Conservation (phyloP, 2,888 invertebrate genomes). For the Oscheius sp. region DNA sequence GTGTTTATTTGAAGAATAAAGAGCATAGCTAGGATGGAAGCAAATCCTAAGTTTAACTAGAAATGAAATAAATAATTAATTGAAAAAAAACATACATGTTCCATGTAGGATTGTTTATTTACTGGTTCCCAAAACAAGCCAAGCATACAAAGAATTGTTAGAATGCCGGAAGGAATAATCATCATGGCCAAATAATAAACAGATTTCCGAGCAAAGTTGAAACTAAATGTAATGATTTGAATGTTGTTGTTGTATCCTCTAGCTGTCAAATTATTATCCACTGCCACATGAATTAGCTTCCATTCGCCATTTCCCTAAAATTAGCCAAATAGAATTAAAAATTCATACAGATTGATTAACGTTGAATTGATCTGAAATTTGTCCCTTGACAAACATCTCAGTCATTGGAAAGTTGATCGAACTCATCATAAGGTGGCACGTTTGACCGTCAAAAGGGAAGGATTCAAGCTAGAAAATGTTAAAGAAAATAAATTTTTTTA, state of each 20-base stretch:
- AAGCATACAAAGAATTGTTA: slow-evolving; percentile 17
- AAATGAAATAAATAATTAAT: background rate
- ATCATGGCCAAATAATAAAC: slow-evolving; percentile 12
- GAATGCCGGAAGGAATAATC: slow-evolving; percentile 20
- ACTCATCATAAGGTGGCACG: slow-evolving; percentile 1
- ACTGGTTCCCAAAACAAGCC: slow-evolving; percentile 18
- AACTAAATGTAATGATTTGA: background rate
- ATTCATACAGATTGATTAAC: background rate
- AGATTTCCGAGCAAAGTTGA: background rate
- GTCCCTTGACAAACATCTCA: background rate
- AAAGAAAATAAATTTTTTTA: no score
- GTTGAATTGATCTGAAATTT: background rate
- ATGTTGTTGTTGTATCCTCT: background rate
- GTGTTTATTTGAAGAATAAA: slow-evolving; percentile 18
- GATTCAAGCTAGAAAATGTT: slow-evolving; percentile 2
- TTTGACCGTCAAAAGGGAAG: slow-evolving; percentile 9
- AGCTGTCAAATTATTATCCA: background rate
- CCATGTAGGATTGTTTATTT: slow-evolving; percentile 8
- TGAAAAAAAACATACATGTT: slow-evolving; percentile 13
- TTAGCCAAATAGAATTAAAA: background rate
- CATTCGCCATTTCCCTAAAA: slow-evolving; percentile 17
- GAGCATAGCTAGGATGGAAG: slow-evolving; percentile 19
- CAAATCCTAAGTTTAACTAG: slow-evolving; percentile 17
- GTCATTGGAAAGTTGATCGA: background rate
- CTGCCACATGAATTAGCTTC: background rate